These are phyloP conservation scores for Talpa occidentalis DNA, from an alignment of 2,113 vertebrate species.

Conservation along the genomic window DNA sequence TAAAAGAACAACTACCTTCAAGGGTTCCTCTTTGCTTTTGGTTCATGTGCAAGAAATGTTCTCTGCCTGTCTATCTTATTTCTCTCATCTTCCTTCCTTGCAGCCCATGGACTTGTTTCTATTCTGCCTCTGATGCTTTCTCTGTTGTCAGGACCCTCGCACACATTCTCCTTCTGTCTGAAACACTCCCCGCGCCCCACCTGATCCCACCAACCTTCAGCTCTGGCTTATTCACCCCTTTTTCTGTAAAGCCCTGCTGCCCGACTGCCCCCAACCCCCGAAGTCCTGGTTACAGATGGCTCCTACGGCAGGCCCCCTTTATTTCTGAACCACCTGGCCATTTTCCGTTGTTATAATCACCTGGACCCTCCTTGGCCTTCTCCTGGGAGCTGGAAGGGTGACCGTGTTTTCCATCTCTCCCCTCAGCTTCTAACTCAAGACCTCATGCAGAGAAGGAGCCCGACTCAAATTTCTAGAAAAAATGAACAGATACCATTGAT, in stretches of 20 bases:
- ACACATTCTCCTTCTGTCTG: not conserved
- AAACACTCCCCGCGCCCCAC: not conserved
- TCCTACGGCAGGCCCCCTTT: not conserved
- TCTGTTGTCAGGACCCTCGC: not conserved
- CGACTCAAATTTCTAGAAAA: not conserved
- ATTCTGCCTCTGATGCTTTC: not conserved
- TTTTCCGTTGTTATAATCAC: not conserved
- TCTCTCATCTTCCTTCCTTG: not conserved
- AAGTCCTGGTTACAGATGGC: not conserved
- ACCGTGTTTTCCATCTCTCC: not conserved
- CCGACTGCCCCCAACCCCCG: not conserved
- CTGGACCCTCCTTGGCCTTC: not conserved
- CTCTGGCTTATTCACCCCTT: not conserved
- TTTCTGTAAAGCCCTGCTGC: not conserved
- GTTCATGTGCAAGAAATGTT: not conserved
- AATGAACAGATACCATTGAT: not conserved
- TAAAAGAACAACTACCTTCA: not conserved
- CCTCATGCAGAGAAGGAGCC: not conserved
- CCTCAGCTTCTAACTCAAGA: not conserved
- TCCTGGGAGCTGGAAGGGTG: not conserved
- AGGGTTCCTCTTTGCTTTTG: not conserved
- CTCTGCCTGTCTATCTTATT: not conserved
- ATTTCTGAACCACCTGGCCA: not conserved
- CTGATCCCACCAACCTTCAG: not conserved
- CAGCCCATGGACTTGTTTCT: not conserved